Base-by-base conservation (phyloP, 2,888 invertebrate genomes). In the Chironomus tentans region DNA sequence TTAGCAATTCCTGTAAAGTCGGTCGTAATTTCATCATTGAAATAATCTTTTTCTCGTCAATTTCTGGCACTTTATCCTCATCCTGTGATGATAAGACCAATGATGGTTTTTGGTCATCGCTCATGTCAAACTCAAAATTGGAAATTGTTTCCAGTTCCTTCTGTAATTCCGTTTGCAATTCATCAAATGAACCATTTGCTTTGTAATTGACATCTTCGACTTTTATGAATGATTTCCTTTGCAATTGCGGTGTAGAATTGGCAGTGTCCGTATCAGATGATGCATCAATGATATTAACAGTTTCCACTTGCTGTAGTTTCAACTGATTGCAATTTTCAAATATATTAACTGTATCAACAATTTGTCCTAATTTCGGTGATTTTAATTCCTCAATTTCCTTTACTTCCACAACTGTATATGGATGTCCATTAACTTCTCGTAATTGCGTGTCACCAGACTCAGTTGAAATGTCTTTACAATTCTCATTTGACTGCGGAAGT, bases 341-440 rank as follows among this genome's bases (percentile, higher is more conserved):
- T n/a, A 85, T 83, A 77, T 86, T 87, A 0, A 86, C 85, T 0
- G 87, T 86, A 77, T 85, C 84, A 21, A 86, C 83, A 78, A 87
- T 82, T 78, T 83, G 82, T 2, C 82, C 86, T 70, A 81, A 80
- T 62, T 81, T 82, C 2, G 77, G 15, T 50, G 56, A 82, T 13
- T 84, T 4, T 38, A 38, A 38, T 10, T 38, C 89, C 82, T 92
- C 91, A 80, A 86, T 88, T 80, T 88, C 90, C 78, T 86, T 88
- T 0, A 92, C 87, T 80, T 88, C 91, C 13, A 92, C 92, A 78
- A 91, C 68, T n/a, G 38, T 38, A 10, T 38, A 38, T 24, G 22
- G 13, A n/a, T 22, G n/a, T 6, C 18, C 56, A 21, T 21, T 18
- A 56, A 15, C 18, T 22, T 48, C 70, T 68, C 68, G 68, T 12